Evolutionary conservation across 2,113 vertebrate genomes (phyloP).

Genomic region (Aptenodytes patagonicus): DNA sequence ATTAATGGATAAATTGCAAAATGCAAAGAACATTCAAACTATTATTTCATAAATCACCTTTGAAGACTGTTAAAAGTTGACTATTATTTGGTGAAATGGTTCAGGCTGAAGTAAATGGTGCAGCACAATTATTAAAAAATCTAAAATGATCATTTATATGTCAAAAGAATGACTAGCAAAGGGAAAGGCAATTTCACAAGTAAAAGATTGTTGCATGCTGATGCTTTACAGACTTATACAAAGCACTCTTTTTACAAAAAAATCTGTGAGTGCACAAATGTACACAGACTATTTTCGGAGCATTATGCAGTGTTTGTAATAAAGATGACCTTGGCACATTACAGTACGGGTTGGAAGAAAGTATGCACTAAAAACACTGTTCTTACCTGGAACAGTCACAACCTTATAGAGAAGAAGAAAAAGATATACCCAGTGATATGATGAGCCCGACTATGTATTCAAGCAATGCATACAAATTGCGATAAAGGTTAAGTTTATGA

Average conservation of each 20-base stretch:
- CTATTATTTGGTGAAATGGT: slow-evolving; percentile 4
- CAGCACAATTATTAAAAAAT: slow-evolving; percentile 31
- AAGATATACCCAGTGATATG: not conserved
- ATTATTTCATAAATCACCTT: slow-evolving; percentile 17
- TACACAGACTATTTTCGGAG: not conserved
- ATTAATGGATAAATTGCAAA: slow-evolving; percentile 7
- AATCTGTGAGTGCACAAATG: not conserved
- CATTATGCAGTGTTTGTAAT: not conserved
- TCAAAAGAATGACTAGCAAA: slow-evolving; percentile 18
- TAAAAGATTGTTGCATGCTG: not conserved
- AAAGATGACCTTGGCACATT: not conserved
- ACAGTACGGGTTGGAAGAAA: not conserved
- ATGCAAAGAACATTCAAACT: not conserved
- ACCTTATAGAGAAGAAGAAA: not conserved
- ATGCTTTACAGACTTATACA: not conserved
- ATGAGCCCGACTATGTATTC: not conserved
- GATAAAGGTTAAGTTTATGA: not conserved
- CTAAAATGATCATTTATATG: slow-evolving; percentile 12
- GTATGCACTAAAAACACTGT: not conserved
- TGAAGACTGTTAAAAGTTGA: not conserved
- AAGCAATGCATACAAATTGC: not conserved
- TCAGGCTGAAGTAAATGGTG: slow-evolving; percentile 22
- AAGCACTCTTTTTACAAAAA: not conserved
- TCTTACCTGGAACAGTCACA: not conserved
- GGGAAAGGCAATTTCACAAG: not conserved